Conservation (phyloP, 2,888 invertebrate genomes). For the Sisyra terminalis region DNA sequence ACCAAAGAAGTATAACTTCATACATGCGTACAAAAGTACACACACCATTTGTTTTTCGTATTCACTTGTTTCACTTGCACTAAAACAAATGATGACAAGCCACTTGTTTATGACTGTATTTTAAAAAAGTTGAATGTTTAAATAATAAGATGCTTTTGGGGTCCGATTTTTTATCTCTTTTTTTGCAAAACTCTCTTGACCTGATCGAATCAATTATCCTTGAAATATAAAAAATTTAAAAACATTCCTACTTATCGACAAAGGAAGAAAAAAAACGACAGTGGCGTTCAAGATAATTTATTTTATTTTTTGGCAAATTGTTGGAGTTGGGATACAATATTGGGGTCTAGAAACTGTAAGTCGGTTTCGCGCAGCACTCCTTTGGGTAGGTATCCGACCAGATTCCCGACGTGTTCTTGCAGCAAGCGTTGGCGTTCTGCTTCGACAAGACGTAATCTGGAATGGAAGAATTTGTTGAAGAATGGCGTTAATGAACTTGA, state of each 20-base stretch:
- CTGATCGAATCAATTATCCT: too few relatives aligned
- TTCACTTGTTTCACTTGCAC: too few relatives aligned
- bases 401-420: conserved; percentile 34
- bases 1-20: too few relatives aligned
- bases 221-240: neutral
- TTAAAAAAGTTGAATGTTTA: too few relatives aligned
- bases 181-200: too few relatives aligned
- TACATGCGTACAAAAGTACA: too few relatives aligned
- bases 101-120: too few relatives aligned
- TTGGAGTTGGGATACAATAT: neutral
- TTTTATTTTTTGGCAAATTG: neutral
- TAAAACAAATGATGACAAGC: too few relatives aligned
- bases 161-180: too few relatives aligned
- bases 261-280: neutral
- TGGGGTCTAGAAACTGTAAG: conserved; percentile 23
- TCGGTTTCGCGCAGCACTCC: conserved; percentile 32
- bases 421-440: conserved; percentile 36
- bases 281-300: neutral
- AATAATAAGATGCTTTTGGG: too few relatives aligned
- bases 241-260: neutral
- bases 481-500: conserved; percentile 3
- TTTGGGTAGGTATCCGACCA: conserved; percentile 39
- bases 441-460: conserved; percentile 33
- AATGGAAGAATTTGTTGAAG: conserved; percentile 11
- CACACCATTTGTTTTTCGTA: too few relatives aligned